Evolutionary conservation across 2,888 invertebrate genomes (phyloP), one percentile per base, ranked within the genome.

Genomic region (Cantharis nigra): DNA sequence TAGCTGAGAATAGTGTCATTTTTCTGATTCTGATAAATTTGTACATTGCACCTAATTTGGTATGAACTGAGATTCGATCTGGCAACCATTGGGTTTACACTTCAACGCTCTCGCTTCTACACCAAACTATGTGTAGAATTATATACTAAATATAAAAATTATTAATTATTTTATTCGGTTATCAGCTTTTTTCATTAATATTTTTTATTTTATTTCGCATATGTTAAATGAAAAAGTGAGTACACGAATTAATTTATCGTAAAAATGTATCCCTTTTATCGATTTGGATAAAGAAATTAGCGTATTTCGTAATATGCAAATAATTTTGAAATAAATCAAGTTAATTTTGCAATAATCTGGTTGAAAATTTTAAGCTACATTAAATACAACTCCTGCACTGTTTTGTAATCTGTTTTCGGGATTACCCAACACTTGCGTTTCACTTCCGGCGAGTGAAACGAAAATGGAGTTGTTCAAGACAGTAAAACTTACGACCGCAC

Each of bases 391-490:
- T 62, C 71, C 71, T 62, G 71, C 28, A 63, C 71, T 71, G 71
- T 71, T 71, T 71, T 63, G 63, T 63, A 71, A 71, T 71, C 63
- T 71, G 26, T 28, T 71, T 71, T 64, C 20, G 65, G 72, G 72
- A 72, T 69, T 65, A 73, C 64, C 14, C 23, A 73, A 62, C 20
- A 69, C 30, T 28, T 69, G 65, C 67, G 69, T 73, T 73, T 73
- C 73, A 73, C 73, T 73, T 73, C 73, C 73, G 73, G 20, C 14
- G 65, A 23, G 65, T 67, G 33, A 72, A 62, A 73, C 49, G 73
- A 69, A 69, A 26, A 65, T 62, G 49, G 49, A 49, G 49, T 49
- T 49, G 49, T 49, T n/a, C 7, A n/a, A 49, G n/a, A 49, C 49
- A 49, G n/a, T n/a, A 49, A 49, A n/a, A 49, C 49, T 49, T 49